Evolutionary conservation across 2,797 vertebrate species (phyloP).

Genomic region (Selene dorsalis): DNA sequence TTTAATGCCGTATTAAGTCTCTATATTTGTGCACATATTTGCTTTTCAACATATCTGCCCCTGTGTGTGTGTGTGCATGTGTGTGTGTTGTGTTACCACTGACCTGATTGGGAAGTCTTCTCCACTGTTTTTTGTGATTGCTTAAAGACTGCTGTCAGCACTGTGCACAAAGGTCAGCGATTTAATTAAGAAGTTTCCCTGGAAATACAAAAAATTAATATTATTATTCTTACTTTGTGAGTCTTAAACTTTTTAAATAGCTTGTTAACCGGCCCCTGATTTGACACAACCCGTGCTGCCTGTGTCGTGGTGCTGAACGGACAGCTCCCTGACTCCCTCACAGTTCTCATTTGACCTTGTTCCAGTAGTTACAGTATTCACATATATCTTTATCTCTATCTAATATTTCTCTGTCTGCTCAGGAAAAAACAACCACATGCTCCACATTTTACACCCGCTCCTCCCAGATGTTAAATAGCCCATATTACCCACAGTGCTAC

Average conservation of each 20-base stretch:
- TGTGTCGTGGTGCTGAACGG: conserved; percentile 29
- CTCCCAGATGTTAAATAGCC: background rate
- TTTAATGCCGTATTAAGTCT: background rate
- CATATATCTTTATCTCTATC: too few relatives aligned
- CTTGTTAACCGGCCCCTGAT: background rate
- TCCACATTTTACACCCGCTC: background rate
- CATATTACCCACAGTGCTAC: background rate
- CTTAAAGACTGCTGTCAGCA: conserved; percentile 8
- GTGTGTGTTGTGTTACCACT: background rate
- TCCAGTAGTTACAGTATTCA: too few relatives aligned
- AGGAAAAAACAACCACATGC: background rate
- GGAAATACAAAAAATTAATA: background rate
- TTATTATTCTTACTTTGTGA: background rate
- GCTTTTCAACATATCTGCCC: background rate
- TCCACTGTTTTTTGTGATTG: background rate
- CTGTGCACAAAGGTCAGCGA: background rate
- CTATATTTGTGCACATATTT: background rate
- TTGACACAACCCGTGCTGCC: background rate
- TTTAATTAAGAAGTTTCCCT: conserved; percentile 1
- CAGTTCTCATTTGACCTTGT: too few relatives aligned
- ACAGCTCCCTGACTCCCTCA: conserved; percentile 9
- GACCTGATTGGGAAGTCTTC: background rate
- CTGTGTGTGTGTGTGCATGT: background rate
- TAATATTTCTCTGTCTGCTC: too few relatives aligned
- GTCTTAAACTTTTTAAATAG: background rate